Evolutionary conservation across 2,888 invertebrate species (phyloP).

Genomic region (Halictus quadricinctus): DNA sequence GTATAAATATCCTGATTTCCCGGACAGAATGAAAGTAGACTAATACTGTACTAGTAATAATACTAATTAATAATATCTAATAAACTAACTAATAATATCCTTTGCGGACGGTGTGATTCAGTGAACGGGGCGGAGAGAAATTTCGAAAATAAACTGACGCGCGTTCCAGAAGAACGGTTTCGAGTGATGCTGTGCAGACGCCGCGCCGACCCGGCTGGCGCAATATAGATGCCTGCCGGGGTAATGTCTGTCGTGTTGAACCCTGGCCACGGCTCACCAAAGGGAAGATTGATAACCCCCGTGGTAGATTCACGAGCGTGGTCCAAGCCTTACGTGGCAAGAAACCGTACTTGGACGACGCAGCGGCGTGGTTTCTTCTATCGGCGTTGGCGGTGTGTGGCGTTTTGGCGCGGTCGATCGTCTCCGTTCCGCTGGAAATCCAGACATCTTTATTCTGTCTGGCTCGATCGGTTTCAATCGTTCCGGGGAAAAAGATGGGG

Average conservation of each 20-base stretch:
- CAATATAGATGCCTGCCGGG: slow-evolving; percentile 19
- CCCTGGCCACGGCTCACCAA: slow-evolving; percentile 20
- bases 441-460: background rate
- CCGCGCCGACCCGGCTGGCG: slow-evolving; percentile 3
- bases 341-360: slow-evolving; percentile 39
- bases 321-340: slow-evolving; percentile 31
- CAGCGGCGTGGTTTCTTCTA: slow-evolving; percentile 15
- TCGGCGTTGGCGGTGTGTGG: background rate
- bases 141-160: background rate
- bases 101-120: background rate
- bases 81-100: too few species aligned
- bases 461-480: slow-evolving; percentile 6
- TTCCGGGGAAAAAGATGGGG: background rate
- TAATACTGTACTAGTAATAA: too few species aligned
- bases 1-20: too few species aligned
- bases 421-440: slow-evolving; percentile 4
- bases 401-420: slow-evolving; percentile 26
- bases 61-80: too few species aligned
- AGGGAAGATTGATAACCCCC: slow-evolving; percentile 48
- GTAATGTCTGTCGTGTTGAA: slow-evolving; percentile 41
- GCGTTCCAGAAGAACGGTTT: background rate
- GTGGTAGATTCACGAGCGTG: slow-evolving; percentile 22
- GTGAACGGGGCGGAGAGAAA: background rate
- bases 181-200: background rate
- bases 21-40: too few species aligned